Evolutionary conservation across 2,888 invertebrate genomes (phyloP), one percentile per base, ranked within the genome.

Genomic region (Ctenicera cuprea): DNA sequence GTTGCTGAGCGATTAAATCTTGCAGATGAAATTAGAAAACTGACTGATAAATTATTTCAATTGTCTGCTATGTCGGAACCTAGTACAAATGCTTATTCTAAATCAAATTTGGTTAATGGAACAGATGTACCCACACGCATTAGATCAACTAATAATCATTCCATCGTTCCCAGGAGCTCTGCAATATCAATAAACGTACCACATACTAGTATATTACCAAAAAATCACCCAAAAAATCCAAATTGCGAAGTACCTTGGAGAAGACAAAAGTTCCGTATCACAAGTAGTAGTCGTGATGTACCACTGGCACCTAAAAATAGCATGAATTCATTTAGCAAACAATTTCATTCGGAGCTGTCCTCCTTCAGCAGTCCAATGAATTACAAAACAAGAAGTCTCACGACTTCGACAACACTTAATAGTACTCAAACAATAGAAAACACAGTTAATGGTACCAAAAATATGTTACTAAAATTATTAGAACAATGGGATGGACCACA

Each of bases 21-120:
- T 72, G 95, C 95, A 0, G 95, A 95, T 81, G 95, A 95, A 87
- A 95, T 95, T 77, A 92, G 94, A 78, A 94, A 94, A 86, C 86
- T 95, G 0, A 95, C 95, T 0, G 95, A 95, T 82, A 94, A 94
- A 82, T 87, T 95, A 33, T 91, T 91, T 71, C 91, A 93, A 89
- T 84, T 93, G 45, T 93, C 93, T 0, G 92, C 92, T 52, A 92
- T 92, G 86, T 91, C 92, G 78, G 76, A 71, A n/a, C 50, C 67
- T 37, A 62, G 50, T 33, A 50, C 69, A 22, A 72, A 62, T 33
- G 52, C 45, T 9, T 88, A 4, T 89, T 89, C 78, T 88, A 89
- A 76, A 57, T 11, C 20, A 8, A 38, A 30, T 30, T 16, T 16
- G 26, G 11, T 20, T 48, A 22, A 30, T 59, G 9, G 26, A 5